These are phyloP conservation scores for Lepidochitona cinerea DNA, from an alignment of 2,888 invertebrate species.

Conservation along the genomic window DNA sequence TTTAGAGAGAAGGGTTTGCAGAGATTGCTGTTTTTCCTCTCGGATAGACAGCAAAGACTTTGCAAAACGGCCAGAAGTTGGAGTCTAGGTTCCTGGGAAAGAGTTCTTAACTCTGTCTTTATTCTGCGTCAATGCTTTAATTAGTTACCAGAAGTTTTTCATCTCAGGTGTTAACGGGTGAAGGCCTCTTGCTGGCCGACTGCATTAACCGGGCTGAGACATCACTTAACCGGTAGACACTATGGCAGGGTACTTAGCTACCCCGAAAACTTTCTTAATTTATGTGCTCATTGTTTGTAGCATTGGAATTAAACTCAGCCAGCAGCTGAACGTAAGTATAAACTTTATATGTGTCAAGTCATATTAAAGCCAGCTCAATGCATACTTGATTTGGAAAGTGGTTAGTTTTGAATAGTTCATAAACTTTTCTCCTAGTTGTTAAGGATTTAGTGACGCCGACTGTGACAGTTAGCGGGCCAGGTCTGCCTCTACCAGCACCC, in stretches of 20 bases:
- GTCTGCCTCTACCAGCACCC: too few relatives aligned
- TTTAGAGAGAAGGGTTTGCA: neutral
- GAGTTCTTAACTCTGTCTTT: neutral
- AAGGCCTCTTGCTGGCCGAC: too few relatives aligned
- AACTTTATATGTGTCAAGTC: too few relatives aligned
- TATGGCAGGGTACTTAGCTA: too few relatives aligned
- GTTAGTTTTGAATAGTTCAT: too few relatives aligned
- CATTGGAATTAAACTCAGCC: neutral
- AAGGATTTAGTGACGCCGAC: too few relatives aligned
- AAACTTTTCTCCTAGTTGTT: too few relatives aligned
- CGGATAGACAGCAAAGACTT: neutral
- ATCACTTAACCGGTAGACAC: neutral
- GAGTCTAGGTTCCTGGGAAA: neutral
- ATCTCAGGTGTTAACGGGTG: too few relatives aligned
- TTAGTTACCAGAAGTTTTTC: neutral
- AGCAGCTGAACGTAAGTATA: constrained; percentile 1
- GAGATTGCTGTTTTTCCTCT: neutral
- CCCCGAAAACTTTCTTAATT: neutral
- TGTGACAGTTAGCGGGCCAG: too few relatives aligned
- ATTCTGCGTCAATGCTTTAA: neutral
- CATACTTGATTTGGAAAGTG: too few relatives aligned
- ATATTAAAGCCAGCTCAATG: too few relatives aligned
- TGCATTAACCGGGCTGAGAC: neutral
- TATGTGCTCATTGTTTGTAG: neutral
- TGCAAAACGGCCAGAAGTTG: neutral